Evolutionary conservation across 2,113 vertebrate species (phyloP).

Genomic region (Ciconia stormi): DNA sequence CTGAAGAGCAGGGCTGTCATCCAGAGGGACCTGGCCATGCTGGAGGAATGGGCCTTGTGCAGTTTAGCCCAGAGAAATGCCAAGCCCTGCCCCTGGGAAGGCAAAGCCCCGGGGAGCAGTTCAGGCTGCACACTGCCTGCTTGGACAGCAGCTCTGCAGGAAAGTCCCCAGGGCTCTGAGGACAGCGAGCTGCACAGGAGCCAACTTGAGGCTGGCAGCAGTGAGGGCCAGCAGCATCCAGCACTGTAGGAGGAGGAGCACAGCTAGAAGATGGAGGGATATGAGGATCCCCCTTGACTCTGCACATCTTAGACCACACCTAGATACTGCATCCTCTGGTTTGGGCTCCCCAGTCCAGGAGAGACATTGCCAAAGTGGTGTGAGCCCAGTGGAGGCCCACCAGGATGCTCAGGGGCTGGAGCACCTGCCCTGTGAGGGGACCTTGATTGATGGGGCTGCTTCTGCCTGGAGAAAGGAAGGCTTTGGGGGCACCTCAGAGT

Average conservation of each 20-base stretch:
- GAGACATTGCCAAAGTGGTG: background rate
- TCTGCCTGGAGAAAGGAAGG: background rate
- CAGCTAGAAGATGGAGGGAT: background rate
- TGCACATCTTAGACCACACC: background rate
- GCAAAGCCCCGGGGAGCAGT: rapidly evolving
- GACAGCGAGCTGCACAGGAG: background rate
- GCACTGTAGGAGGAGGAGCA: background rate
- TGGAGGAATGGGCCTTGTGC: background rate
- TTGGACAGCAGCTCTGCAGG: background rate
- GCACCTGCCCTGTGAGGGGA: background rate
- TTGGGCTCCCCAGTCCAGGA: background rate
- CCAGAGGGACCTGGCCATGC: no score
- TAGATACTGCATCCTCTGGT: background rate
- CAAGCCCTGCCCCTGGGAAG: background rate
- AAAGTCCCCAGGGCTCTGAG: rapidly evolving
- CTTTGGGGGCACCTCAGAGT: background rate
- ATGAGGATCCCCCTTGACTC: background rate
- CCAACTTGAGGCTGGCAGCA: background rate
- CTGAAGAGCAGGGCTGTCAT: background rate
- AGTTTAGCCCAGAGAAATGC: background rate
- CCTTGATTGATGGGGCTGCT: background rate
- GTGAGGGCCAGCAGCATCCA: background rate
- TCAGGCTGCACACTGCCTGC: background rate
- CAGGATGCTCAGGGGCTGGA: background rate
- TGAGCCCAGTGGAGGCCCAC: background rate